Evolutionary conservation across 2,888 invertebrate genomes (phyloP).

Genomic region (Bembecia ichneumoniformis): DNA sequence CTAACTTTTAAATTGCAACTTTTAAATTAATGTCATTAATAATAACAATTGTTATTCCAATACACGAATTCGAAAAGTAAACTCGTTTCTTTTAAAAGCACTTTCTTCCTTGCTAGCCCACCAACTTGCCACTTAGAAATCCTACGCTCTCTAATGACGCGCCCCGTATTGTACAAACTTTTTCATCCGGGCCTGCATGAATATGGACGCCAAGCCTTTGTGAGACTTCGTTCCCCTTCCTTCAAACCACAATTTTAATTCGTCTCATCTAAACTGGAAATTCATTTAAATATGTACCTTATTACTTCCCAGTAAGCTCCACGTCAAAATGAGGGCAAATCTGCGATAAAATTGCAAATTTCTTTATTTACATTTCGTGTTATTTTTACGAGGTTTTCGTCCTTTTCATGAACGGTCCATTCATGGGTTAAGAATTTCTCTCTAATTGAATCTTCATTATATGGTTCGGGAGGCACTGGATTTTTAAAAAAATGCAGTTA

Average conservation of each 20-base stretch:
- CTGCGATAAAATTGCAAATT: slow-evolving; percentile 8
- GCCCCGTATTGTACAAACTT: slow-evolving; percentile 46
- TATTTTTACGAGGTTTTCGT: slow-evolving; percentile 31
- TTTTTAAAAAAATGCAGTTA: too few relatives aligned
- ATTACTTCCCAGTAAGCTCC: slow-evolving; percentile 1
- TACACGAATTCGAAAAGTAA: too few relatives aligned
- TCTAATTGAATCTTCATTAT: slow-evolving; percentile 37
- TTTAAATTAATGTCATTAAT: too few relatives aligned
- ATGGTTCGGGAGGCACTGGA: too few relatives aligned
- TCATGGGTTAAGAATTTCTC: slow-evolving; percentile 36
- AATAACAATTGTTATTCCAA: too few relatives aligned
- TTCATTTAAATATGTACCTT: slow-evolving; percentile 8
- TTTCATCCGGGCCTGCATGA: slow-evolving; percentile 39
- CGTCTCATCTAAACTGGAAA: neutral
- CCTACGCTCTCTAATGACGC: slow-evolving; percentile 36
- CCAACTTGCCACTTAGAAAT: slow-evolving; percentile 42
- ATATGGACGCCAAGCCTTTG: slow-evolving; percentile 35
- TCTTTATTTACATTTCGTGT: slow-evolving; percentile 34
- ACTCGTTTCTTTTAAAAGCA: neutral
- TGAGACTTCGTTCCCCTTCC: slow-evolving; percentile 23
- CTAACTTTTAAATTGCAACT: too few relatives aligned
- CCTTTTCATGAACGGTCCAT: slow-evolving; percentile 25
- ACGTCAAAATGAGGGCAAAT: neutral
- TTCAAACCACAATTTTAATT: slow-evolving; percentile 11
- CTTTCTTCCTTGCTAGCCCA: slow-evolving; percentile 1